A percentile compares a stretch with the other conserved stretches of the same genome.
phyloP scores from a whole-genome alignment of 2,888 invertebrate genomes.

The Selenia dentaria region DNA sequence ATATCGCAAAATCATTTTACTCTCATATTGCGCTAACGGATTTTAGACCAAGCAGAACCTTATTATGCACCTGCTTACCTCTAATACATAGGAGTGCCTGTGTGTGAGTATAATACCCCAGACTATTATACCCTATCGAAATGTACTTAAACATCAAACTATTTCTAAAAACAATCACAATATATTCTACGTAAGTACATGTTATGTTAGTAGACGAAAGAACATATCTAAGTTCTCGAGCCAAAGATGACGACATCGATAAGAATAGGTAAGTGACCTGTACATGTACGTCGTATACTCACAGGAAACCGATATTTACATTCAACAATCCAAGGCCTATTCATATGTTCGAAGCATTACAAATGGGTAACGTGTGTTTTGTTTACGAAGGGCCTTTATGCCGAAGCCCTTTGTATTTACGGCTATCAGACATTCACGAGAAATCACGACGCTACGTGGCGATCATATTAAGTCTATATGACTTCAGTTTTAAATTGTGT shows the following conservation, averaged over 20 bases:
- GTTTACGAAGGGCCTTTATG: constrained; percentile 9
- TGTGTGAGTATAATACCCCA: too few species aligned
- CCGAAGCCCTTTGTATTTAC: constrained; percentile 11
- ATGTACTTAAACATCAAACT: too few species aligned
- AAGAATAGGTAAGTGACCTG: constrained; percentile 14
- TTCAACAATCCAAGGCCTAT: constrained; percentile 16
- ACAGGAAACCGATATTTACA: constrained; percentile 20
- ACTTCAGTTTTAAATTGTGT: neutral
- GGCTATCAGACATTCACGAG: constrained; percentile 7
- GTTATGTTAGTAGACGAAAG: too few species aligned
- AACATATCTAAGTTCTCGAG: too few species aligned
- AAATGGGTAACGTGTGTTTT: constrained; percentile 14
- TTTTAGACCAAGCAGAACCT: too few species aligned
- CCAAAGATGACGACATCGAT: constrained; percentile 19
- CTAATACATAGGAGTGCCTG: too few species aligned
- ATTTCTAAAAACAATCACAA: too few species aligned
- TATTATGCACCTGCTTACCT: too few species aligned
- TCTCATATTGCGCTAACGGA: too few species aligned
- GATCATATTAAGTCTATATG: constrained; percentile 8
- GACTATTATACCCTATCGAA: too few species aligned
- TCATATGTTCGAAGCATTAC: constrained; percentile 11
- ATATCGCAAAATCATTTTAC: too few species aligned
- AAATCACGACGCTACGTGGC: constrained; percentile 14
- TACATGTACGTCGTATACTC: neutral
- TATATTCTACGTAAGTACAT: too few species aligned